Evolutionary conservation across 2,888 invertebrate species (phyloP).

Genomic region (Pegoplata infirma): DNA sequence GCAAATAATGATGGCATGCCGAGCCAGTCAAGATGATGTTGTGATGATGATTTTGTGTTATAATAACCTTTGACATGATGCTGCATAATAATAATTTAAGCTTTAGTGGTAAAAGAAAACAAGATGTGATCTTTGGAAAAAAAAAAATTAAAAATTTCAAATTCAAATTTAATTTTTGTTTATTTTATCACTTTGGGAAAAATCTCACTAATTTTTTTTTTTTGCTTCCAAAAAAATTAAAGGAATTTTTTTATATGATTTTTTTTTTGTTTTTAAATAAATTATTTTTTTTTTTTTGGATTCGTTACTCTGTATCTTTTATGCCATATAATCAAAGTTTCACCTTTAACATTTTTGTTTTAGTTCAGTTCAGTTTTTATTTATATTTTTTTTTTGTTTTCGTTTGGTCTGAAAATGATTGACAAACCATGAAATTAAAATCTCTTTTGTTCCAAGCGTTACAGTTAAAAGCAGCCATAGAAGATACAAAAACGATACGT

Average conservation of each 20-base stretch:
- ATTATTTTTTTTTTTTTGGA: slow-evolving; percentile 7
- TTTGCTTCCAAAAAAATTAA: not conserved
- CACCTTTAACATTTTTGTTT: slow-evolving; percentile 62
- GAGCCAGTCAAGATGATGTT: not conserved
- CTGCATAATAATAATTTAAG: slow-evolving; percentile 19
- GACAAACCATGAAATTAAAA: slow-evolving; percentile 74
- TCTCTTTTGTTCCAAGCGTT: slow-evolving; percentile 41
- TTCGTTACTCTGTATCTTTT: slow-evolving; percentile 37
- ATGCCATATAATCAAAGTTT: slow-evolving; percentile 62
- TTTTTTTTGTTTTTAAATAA: slow-evolving; percentile 8
- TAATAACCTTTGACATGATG: slow-evolving; percentile 62
- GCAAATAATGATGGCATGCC: slow-evolving; percentile 6
- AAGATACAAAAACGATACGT: slow-evolving; percentile 28
- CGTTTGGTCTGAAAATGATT: slow-evolving; percentile 67
- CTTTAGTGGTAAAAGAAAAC: not conserved
- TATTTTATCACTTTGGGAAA: slow-evolving; percentile 56
- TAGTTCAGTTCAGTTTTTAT: slow-evolving; percentile 37
- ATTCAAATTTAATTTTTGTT: slow-evolving; percentile 45
- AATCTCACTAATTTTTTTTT: slow-evolving; percentile 33
- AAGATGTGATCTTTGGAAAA: slow-evolving; percentile 7
- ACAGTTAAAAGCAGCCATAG: slow-evolving; percentile 56
- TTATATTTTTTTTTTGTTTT: slow-evolving; percentile 29
- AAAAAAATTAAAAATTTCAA: slow-evolving; percentile 46
- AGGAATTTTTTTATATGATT: not conserved
- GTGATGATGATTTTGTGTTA: slow-evolving; percentile 55